A percentile compares a stretch with the other conserved stretches of the same genome.
phyloP scores from a whole-genome alignment of 1,140 invertebrate genomes.

The Pachyrhynchus sulphureomaculatus region DNA sequence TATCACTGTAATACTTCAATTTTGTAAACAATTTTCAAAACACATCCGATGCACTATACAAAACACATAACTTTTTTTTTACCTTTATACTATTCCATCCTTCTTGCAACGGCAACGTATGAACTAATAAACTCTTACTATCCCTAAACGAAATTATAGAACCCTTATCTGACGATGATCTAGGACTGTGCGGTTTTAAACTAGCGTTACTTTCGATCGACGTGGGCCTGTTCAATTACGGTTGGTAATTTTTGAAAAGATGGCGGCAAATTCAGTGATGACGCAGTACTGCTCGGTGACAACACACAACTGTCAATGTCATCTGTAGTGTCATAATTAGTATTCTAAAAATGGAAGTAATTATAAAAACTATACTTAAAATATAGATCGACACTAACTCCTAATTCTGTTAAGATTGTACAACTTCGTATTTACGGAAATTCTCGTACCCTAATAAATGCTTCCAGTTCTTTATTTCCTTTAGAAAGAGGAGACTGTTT shows the following conservation, averaged over 20 bases:
- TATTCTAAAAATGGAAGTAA: not conserved
- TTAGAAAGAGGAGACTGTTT: not conserved
- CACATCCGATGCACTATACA: too few species aligned
- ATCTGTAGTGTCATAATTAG: not conserved
- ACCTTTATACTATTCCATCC: constrained; percentile 34
- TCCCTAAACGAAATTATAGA: constrained; percentile 6
- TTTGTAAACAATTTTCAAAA: too few species aligned
- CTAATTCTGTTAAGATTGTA: too few species aligned
- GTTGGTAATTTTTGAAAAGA: constrained; percentile 12
- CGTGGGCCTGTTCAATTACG: not conserved
- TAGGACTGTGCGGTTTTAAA: not conserved
- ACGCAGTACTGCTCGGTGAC: not conserved
- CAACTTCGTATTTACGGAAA: not conserved
- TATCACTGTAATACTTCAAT: too few species aligned
- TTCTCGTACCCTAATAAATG: constrained; percentile 1
- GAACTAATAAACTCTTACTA: constrained; percentile 18
- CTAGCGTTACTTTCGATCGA: not conserved
- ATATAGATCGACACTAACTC: not conserved
- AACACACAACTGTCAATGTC: not conserved
- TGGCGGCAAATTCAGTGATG: not conserved
- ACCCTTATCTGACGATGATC: not conserved
- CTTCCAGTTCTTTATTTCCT: not conserved
- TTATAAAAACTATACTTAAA: not conserved
- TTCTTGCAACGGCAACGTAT: constrained; percentile 32
- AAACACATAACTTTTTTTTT: too few species aligned